Evolutionary conservation across 2,797 vertebrate genomes (phyloP).

Genomic region (Pseudotriccus pelzelni): DNA sequence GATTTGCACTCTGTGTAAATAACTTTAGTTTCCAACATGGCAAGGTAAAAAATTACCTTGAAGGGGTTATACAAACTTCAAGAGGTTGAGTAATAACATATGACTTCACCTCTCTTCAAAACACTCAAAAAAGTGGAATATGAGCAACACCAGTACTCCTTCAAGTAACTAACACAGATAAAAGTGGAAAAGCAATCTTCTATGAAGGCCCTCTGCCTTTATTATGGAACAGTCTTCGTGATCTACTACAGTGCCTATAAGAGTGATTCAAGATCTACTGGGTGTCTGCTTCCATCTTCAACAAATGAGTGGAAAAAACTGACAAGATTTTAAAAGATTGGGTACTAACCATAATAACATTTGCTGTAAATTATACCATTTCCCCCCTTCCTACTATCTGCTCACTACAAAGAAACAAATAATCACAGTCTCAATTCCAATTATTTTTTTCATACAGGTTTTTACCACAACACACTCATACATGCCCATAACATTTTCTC

Average conservation of each 20-base stretch:
- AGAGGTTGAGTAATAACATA: conserved; percentile 21
- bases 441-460: background rate
- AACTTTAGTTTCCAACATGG: conserved; percentile 28
- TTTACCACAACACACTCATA: background rate
- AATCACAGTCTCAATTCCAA: background rate
- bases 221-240: background rate
- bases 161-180: background rate
- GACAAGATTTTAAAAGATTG: background rate
- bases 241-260: background rate
- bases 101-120: conserved; percentile 18
- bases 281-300: background rate
- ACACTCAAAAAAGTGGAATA: conserved; percentile 8
- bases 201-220: background rate
- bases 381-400: background rate
- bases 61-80: conserved; percentile 51
- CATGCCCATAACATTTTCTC: background rate
- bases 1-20: conserved; percentile 45
- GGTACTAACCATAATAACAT: background rate
- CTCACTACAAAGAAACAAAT: background rate
- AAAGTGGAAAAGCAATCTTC: background rate
- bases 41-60: conserved; percentile 36
- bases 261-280: background rate
- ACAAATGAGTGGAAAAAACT: background rate
- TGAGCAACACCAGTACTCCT: background rate
- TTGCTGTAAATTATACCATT: background rate